Evolutionary conservation across 1,140 invertebrate genomes (phyloP).

Genomic region (Oncopodura yosiiana): DNA sequence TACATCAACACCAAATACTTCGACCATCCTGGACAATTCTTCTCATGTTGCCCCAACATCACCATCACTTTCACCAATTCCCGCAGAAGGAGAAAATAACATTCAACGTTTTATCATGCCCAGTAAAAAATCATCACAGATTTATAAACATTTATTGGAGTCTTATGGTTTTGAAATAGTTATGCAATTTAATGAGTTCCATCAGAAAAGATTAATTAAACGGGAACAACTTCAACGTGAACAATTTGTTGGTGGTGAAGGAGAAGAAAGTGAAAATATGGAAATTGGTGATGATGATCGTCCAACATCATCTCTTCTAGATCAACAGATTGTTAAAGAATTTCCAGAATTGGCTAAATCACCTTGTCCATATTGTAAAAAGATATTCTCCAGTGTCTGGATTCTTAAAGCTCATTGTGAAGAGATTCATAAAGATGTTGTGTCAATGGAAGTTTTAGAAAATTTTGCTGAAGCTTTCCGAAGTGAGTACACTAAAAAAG

Average conservation of each 20-base stretch:
- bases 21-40: slow-evolving; percentile 5
- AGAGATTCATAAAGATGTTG: slow-evolving; percentile 83
- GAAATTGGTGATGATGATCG: slow-evolving; percentile 40
- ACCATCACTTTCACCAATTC: slow-evolving; percentile 24
- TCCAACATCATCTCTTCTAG: slow-evolving; percentile 39
- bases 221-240: slow-evolving; percentile 38
- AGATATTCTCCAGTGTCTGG: slow-evolving; percentile 91
- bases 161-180: slow-evolving; percentile 91
- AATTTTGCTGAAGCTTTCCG: slow-evolving; percentile 84
- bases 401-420: slow-evolving; percentile 91
- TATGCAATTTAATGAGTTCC: slow-evolving; percentile 91
- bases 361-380: slow-evolving; percentile 78
- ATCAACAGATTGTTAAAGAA: slow-evolving; percentile 46
- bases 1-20: slow-evolving; percentile 33
- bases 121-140: slow-evolving; percentile 62
- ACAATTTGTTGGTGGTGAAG: slow-evolving; percentile 40
- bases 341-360: slow-evolving; percentile 60
- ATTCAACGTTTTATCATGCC: slow-evolving; percentile 42
- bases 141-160: slow-evolving; percentile 81
- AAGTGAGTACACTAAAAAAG: slow-evolving; percentile 71
- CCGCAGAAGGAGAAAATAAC: slow-evolving; percentile 25
- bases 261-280: slow-evolving; percentile 40
- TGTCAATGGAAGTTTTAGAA: slow-evolving; percentile 78
- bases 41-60: too few relatives aligned
- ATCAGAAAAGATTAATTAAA: slow-evolving; percentile 57